A percentile compares a stretch with the other conserved stretches of the same genome.
These are phyloP conservation scores for Laticauda colubrina DNA, from an alignment of 2,113 vertebrate genomes.

Conservation along the genomic window DNA sequence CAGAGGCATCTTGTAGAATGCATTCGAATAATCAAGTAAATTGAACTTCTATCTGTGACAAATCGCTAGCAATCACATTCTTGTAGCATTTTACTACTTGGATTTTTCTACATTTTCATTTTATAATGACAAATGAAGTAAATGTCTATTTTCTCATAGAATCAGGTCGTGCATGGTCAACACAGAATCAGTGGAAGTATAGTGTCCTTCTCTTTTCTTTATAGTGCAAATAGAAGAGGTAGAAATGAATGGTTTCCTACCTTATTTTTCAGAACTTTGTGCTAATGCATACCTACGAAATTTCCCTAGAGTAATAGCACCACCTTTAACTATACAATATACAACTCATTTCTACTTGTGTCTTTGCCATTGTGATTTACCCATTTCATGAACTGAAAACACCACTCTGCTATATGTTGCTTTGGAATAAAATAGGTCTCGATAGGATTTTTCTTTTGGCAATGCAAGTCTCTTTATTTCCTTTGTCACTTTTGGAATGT, in stretches of 20 bases:
- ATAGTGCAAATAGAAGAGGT: neutral
- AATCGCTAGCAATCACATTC: neutral
- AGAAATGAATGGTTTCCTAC: neutral
- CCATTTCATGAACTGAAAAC: conserved; percentile 29
- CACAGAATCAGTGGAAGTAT: neutral
- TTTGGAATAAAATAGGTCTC: conserved; percentile 14
- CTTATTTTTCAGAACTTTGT: neutral
- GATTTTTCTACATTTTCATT: neutral
- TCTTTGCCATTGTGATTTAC: conserved; percentile 21
- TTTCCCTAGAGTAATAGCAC: conserved; percentile 4
- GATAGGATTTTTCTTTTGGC: conserved; percentile 24
- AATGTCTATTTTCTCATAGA: neutral
- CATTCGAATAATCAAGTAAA: neutral
- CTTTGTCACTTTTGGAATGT: conserved; percentile 1
- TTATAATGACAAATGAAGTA: neutral
- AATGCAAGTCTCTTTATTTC: conserved; percentile 33
- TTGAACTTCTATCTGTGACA: neutral
- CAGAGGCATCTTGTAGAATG: neutral
- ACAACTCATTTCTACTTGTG: conserved; percentile 32
- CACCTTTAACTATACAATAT: conserved; percentile 37
- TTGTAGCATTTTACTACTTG: neutral
- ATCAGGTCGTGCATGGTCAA: neutral
- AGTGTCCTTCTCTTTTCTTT: neutral
- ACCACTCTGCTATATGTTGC: conserved; percentile 29
- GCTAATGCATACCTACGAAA: conserved; percentile 20